Conservation (phyloP, 2,797 vertebrate genomes). For the Nasua narica region DNA sequence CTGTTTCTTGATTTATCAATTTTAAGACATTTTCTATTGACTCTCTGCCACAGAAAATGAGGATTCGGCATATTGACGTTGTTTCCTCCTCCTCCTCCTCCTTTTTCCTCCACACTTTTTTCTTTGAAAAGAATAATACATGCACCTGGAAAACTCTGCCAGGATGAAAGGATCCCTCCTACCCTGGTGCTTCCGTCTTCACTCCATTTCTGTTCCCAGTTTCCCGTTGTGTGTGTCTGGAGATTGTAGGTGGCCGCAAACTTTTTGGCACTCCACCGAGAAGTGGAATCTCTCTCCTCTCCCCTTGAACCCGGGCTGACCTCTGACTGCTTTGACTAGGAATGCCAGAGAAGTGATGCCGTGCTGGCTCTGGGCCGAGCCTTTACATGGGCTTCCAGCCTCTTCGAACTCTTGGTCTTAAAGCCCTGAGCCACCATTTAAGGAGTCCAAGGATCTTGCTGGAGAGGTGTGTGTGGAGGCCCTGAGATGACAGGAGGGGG, state of each 20-base stretch:
- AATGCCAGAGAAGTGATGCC: neutral
- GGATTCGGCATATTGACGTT: neutral
- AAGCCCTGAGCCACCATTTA: neutral
- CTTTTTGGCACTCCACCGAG: neutral
- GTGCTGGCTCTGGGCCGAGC: neutral
- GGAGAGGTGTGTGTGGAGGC: neutral
- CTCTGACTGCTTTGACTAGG: neutral
- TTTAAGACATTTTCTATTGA: constrained; percentile 56
- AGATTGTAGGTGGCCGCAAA: too few relatives aligned
- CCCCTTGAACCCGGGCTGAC: neutral
- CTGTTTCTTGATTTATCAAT: constrained; percentile 60
- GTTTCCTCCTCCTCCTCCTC: neutral
- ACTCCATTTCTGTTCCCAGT: fast-evolving
- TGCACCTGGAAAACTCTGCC: neutral
- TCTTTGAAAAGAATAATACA: neutral
- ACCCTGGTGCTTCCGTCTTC: fast-evolving
- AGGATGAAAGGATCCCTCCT: neutral
- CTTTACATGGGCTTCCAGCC: neutral
- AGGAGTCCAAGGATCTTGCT: neutral
- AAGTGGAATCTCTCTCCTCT: neutral
- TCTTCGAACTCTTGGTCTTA: neutral
- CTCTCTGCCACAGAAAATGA: neutral
- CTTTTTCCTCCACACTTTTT: neutral
- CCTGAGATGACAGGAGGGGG: neutral
- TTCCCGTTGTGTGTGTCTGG: neutral